Conservation (phyloP, 2,113 vertebrate species). For the Melanocharis versteri region DNA sequence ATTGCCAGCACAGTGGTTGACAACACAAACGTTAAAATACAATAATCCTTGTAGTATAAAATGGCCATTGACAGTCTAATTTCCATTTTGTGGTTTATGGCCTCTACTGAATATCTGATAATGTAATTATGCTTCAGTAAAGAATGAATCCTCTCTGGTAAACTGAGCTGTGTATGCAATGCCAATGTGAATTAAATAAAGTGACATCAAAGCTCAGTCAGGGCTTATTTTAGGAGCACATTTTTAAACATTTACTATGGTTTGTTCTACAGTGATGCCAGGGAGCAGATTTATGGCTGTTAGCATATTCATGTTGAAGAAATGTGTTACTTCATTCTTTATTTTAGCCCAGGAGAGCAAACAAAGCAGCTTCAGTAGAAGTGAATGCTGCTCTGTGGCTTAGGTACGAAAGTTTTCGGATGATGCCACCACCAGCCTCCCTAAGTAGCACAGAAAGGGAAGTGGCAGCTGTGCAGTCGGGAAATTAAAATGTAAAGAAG, state of each 20-base stretch:
- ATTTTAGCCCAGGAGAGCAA: constrained; percentile 48
- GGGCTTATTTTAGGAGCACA: constrained; percentile 58
- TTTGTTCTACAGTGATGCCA: constrained; percentile 61
- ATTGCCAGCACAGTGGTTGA: constrained; percentile 43
- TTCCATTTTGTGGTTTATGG: constrained; percentile 75
- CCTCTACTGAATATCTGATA: constrained; percentile 76
- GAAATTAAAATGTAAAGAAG: background rate
- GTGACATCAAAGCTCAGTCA: constrained; percentile 62
- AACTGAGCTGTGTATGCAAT: constrained; percentile 66
- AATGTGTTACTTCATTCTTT: constrained; percentile 56
- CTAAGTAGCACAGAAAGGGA: background rate
- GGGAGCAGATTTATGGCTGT: constrained; percentile 43
- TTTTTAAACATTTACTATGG: constrained; percentile 64
- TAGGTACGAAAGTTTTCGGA: constrained; percentile 18
- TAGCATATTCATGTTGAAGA: constrained; percentile 57
- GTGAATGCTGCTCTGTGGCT: background rate
- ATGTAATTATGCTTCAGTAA: constrained; percentile 71
- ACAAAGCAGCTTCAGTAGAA: background rate
- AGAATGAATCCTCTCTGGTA: constrained; percentile 69
- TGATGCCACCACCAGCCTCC: background rate
- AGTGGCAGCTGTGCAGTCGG: background rate
- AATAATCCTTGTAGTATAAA: constrained; percentile 68
- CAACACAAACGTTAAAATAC: constrained; percentile 67
- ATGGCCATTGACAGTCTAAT: constrained; percentile 65
- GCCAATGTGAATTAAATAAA: constrained; percentile 71